Evolutionary conservation across 2,113 vertebrate species (phyloP), one percentile per base, ranked within the genome.

Genomic region (Alethe castanea): DNA sequence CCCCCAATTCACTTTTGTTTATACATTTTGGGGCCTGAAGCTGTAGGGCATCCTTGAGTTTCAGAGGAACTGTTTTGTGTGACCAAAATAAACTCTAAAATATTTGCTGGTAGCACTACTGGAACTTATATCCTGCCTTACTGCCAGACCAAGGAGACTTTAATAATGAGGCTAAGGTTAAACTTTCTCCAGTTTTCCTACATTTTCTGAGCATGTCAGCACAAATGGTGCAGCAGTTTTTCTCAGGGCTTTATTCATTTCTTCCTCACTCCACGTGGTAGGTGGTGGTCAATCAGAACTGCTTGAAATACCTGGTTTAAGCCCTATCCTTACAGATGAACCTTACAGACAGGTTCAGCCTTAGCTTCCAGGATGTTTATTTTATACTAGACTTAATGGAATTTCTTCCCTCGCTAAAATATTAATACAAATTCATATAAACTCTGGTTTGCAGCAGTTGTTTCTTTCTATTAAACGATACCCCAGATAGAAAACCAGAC

Each of bases 41-140:
- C 59, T 40, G 29, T 52, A 2, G 8, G 6, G 5, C n/a, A 8
- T 4, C 18, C 18, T 22, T n/a, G 24, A 8, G 3, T 26, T 2
- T 10, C 45, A 40, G 29, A n/a, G 29, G 18, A 8, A 52, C 10
- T n/a, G 17, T 17, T 38, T 8, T 50, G 13, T 19, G 7, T 42
- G 74, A 12, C 17, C 57, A 33, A 40, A 33, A 50, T 16, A 52
- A 60, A 69, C 20, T 42, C 14, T 25, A 22, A 47, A 69, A 2
- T 7, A 18, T 54, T 79, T 90, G 11, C n/a, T 79, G 11, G 15
- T 66, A 60, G 44, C 35, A 15, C 22, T 71, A 5, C 33, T 59
- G 70, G 18, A 38, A 19, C 12, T 24, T 88, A 44, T 33, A 6
- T 67, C 33, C 62, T 60, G 35, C 8, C 47, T 71, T 89, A n/a